These are phyloP conservation scores for Diogma glabrata DNA, from an alignment of 2,888 invertebrate genomes.

Conservation along the genomic window DNA sequence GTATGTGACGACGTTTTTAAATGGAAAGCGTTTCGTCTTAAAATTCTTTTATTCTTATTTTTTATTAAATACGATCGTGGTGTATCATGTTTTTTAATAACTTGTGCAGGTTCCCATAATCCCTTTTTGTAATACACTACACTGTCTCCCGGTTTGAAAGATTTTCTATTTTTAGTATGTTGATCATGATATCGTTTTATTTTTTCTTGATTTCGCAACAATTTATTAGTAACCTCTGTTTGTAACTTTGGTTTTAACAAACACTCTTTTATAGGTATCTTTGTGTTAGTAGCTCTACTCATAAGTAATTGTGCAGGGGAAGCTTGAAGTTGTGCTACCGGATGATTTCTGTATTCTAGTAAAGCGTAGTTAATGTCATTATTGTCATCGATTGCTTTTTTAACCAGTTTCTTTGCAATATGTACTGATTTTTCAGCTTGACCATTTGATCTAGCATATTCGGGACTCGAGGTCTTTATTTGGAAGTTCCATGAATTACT, in stretches of 20 bases:
- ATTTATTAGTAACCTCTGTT: no score
- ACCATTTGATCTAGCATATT: background rate
- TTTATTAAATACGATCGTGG: no score
- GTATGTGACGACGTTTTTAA: no score
- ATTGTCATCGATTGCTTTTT: background rate
- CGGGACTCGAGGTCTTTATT: background rate
- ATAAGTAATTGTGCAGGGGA: no score
- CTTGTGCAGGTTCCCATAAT: no score
- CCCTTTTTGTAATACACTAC: no score
- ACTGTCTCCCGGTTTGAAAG: no score
- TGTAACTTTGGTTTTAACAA: background rate
- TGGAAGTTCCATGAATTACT: background rate
- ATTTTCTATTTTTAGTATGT: no score
- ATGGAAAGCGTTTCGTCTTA: no score
- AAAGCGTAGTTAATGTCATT: background rate
- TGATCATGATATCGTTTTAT: background rate
- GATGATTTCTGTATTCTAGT: slow-evolving; percentile 2
- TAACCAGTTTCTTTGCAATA: background rate
- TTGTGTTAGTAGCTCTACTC: background rate
- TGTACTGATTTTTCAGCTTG: background rate
- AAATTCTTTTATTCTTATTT: no score
- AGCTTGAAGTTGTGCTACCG: background rate
- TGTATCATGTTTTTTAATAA: no score
- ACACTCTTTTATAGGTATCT: background rate
- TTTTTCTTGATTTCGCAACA: background rate